phyloP scores from a whole-genome alignment of 2,113 vertebrate species.

The Callaeas wilsoni region DNA sequence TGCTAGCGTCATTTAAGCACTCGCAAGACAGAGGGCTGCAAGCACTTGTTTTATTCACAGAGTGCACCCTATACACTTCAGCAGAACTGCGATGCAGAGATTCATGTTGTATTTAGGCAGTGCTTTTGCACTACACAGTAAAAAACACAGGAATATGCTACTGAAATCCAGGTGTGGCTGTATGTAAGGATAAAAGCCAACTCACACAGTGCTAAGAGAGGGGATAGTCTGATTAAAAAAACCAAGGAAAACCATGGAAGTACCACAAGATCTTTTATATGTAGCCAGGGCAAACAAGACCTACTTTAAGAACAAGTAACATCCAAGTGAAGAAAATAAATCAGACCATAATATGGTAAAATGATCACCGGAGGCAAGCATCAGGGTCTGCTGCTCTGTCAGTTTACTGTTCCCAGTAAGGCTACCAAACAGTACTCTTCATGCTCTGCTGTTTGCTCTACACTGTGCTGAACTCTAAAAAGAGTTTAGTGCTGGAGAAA shows the following conservation, averaged over 20 bases:
- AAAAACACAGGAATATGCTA: background rate
- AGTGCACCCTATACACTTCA: background rate
- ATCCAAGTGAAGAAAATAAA: constrained; percentile 20
- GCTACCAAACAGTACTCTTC: background rate
- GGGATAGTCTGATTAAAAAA: constrained; percentile 38
- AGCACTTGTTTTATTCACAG: background rate
- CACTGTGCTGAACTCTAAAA: background rate
- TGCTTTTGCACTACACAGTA: background rate
- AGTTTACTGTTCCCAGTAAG: background rate
- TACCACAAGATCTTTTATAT: constrained; percentile 18
- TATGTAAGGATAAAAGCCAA: constrained; percentile 22
- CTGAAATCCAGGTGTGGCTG: constrained; percentile 21
- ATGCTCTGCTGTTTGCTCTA: background rate
- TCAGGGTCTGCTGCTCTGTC: background rate
- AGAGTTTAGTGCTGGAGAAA: background rate
- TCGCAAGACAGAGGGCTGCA: background rate
- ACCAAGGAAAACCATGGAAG: constrained; percentile 19
- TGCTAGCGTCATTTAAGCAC: background rate
- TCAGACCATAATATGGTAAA: background rate
- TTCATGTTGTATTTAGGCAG: background rate
- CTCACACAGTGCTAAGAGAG: background rate
- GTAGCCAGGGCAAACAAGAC: constrained; percentile 43
- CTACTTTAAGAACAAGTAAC: constrained; percentile 48
- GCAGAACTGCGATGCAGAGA: background rate
- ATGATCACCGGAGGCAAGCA: background rate